Evolutionary conservation across 2,113 vertebrate species (phyloP).

Genomic region (Hymenochirus boettgeri): DNA sequence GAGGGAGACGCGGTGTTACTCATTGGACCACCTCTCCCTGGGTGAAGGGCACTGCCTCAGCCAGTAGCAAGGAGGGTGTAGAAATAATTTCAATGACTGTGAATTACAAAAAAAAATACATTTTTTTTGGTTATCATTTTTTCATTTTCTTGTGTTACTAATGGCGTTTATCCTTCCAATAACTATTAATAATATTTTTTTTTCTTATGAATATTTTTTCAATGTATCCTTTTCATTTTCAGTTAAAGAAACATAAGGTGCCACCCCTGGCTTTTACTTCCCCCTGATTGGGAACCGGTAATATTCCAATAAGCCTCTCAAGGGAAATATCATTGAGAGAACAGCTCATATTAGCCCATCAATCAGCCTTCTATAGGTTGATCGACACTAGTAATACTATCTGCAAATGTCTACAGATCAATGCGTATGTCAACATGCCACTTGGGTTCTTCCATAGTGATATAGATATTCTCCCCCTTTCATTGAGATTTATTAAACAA

Average conservation of each 20-base stretch:
- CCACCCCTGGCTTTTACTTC: not conserved
- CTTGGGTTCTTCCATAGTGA: not conserved
- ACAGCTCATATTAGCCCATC: not conserved
- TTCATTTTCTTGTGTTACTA: no score
- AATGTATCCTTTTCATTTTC: not conserved
- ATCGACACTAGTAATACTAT: not conserved
- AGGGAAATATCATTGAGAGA: not conserved
- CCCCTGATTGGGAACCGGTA: not conserved
- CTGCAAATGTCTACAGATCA: slow-evolving; percentile 4
- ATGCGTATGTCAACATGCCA: slow-evolving; percentile 13
- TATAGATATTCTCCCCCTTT: slow-evolving; percentile 4
- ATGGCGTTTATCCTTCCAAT: no score
- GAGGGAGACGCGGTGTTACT: no score
- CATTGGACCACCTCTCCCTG: no score
- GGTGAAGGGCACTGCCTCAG: no score
- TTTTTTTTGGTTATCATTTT: no score
- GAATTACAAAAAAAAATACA: no score
- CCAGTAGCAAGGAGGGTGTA: no score
- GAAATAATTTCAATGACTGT: no score
- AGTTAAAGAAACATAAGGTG: not conserved
- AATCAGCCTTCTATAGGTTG: not conserved
- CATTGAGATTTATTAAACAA: not conserved
- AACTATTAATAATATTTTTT: no score
- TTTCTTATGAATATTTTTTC: no score
- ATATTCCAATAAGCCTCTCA: not conserved